These are phyloP conservation scores for Entelurus aequoreus DNA, from an alignment of 2,113 vertebrate genomes.

Conservation along the genomic window DNA sequence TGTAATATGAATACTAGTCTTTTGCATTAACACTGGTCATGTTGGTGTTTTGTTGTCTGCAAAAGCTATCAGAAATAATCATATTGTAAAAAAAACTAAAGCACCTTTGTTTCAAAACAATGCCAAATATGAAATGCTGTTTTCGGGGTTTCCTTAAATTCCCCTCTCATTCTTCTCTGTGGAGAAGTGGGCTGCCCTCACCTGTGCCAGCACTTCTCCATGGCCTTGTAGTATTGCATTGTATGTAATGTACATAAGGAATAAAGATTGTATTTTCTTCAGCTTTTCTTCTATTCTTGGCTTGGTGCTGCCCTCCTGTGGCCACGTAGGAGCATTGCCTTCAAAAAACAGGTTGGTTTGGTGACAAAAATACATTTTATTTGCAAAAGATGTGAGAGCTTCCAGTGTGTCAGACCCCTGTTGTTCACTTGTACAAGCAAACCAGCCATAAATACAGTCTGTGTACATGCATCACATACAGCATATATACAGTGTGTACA, in stretches of 20 bases:
- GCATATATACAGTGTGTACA: too few relatives aligned
- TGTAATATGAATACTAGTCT: background rate
- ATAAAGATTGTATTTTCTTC: constrained; percentile 99
- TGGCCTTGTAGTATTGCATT: constrained; percentile 84
- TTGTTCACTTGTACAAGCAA: constrained; percentile 54
- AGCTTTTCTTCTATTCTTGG: constrained; percentile 77
- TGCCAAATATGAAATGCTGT: constrained; percentile 53
- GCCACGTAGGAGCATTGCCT: accelerated
- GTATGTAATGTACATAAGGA: constrained; percentile 98
- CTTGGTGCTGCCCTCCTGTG: constrained; percentile 11
- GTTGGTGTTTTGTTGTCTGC: background rate
- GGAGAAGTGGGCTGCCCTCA: constrained; percentile 38
- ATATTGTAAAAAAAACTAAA: constrained; percentile 24
- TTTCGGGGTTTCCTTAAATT: background rate
- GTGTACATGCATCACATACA: too few relatives aligned
- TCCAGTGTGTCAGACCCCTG: constrained; percentile 80
- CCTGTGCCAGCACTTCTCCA: constrained; percentile 71
- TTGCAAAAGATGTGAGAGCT: constrained; percentile 42
- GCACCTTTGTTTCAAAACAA: constrained; percentile 43
- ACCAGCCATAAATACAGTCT: constrained; percentile 59
- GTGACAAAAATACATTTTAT: constrained; percentile 42
- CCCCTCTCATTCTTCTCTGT: constrained; percentile 9
- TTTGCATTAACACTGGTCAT: constrained; percentile 4
- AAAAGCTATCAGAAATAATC: constrained; percentile 1
- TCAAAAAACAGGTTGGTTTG: background rate